A percentile compares a stretch with the other conserved stretches of the same genome.
phyloP scores from a whole-genome alignment of 2,888 invertebrate genomes.

The Hesperia comma region DNA sequence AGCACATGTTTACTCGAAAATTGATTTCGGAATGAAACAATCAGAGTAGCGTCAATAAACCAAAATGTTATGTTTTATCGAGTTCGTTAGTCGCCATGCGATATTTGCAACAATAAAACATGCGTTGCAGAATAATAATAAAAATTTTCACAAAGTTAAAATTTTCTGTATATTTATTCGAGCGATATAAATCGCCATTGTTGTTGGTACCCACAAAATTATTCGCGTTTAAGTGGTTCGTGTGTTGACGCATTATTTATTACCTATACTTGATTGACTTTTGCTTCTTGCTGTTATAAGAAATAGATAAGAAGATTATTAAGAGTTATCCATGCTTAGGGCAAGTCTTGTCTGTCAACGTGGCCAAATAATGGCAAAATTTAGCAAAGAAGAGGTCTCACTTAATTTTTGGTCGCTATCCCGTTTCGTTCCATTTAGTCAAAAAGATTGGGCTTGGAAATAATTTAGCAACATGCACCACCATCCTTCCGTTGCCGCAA shows the following conservation, averaged over 20 bases:
- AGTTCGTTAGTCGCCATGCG: conserved; percentile 34
- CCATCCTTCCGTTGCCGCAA: too few relatives aligned
- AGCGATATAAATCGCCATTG: conserved; percentile 15
- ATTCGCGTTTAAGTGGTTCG: conserved; percentile 17
- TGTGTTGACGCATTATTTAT: conserved; percentile 3
- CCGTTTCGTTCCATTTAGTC: too few relatives aligned
- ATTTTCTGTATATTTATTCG: conserved; percentile 13
- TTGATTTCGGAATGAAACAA: conserved; percentile 36
- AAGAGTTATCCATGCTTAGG: too few relatives aligned
- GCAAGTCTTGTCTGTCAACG: too few relatives aligned
- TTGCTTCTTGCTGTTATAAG: too few relatives aligned
- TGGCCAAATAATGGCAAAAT: too few relatives aligned
- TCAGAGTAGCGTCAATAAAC: conserved; percentile 35
- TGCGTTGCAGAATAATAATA: conserved; percentile 26
- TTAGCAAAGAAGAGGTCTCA: too few relatives aligned
- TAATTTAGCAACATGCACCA: too few relatives aligned
- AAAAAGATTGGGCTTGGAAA: too few relatives aligned
- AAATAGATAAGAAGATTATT: too few relatives aligned
- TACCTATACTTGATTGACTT: too few relatives aligned
- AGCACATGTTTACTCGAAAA: conserved; percentile 31
- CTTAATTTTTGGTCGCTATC: too few relatives aligned
- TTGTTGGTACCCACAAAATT: conserved; percentile 4
- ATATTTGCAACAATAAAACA: conserved; percentile 36
- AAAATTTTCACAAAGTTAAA: conserved; percentile 26
- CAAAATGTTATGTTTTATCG: conserved; percentile 32